Conservation (phyloP, 2,888 invertebrate species). For the Drosophila mettleri region DNA sequence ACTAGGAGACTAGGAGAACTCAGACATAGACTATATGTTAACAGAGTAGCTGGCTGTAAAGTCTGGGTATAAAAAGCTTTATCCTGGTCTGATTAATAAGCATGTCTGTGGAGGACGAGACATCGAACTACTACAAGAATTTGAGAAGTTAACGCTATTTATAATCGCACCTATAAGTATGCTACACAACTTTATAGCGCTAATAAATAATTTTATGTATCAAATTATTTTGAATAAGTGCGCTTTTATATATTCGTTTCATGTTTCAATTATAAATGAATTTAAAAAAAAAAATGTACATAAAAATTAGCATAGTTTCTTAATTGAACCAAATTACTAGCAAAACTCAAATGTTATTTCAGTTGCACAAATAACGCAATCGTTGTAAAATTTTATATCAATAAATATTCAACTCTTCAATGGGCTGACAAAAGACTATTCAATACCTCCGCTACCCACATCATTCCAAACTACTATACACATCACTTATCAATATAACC, state of each 20-base stretch:
- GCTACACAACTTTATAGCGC: too few relatives aligned
- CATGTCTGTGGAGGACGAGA: too few relatives aligned
- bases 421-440: background rate
- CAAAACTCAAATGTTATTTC: background rate
- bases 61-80: too few relatives aligned
- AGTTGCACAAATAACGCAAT: background rate
- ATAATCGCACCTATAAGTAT: too few relatives aligned
- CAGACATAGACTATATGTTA: background rate
- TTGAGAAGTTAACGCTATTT: too few relatives aligned
- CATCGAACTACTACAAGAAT: too few relatives aligned
- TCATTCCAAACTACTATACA: background rate
- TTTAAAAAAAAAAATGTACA: too few relatives aligned
- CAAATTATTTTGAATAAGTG: too few relatives aligned
- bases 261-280: too few relatives aligned
- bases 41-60: background rate
- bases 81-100: too few relatives aligned
- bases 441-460: background rate
- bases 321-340: background rate
- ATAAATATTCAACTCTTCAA: background rate
- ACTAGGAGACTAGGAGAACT: conserved; percentile 1
- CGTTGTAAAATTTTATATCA: background rate
- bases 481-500: background rate
- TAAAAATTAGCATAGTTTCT: background rate
- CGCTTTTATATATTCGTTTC: too few relatives aligned
- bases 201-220: too few relatives aligned